Base-by-base conservation (phyloP, 2,797 vertebrate genomes). In the Thripadectes ignobilis region DNA sequence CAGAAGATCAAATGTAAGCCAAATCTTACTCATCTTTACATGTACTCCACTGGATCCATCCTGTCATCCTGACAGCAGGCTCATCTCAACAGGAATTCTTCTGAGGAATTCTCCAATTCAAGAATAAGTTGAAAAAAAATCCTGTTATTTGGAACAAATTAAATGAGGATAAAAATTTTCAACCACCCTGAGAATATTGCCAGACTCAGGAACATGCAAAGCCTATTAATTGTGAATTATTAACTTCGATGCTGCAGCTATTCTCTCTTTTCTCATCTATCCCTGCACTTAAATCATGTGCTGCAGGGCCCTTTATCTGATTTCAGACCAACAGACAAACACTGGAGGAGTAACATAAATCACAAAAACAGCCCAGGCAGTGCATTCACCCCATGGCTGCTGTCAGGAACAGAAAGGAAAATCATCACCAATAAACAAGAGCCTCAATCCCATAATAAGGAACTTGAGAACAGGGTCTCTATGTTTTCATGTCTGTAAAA, bases 401-500 rank as follows among this genome's bases (percentile, higher is more conserved):
- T 85, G 76, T 77, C 69, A 81, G 74, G 34, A 48, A 93, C 82
- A 92, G 36, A 55, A 73, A 91, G 48, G 71, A 58, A 94, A 93
- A 93, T 76, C 75, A 63, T 55, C 67, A 61, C 41, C 81, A 80
- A 71, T 46, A 85, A 96, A 93, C 67, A 94, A 55, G 24, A 69
- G 79, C 22, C 38, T 69, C 46, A 48, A 39, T 52, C 38, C 75
- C 61, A 10, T 32, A 73, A 55, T 4, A 30, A 71, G 81, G 81
- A 91, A 75, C 68, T 23, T n/a, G 80, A 93, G 79, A 81, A 45
- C 2, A 78, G 67, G 29, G 77, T 87, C 94, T 79, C 91, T 81
- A 6, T 46, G 76, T 78, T 95, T 91, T 87, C 78, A 48, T 30
- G 29, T 74, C 82, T 89, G 91, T 78, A 96, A 93, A 92, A 92